Evolutionary conservation across 1,140 invertebrate species (phyloP), one percentile per base, ranked within the genome.

Genomic region (Gonatopus flavifemur): DNA sequence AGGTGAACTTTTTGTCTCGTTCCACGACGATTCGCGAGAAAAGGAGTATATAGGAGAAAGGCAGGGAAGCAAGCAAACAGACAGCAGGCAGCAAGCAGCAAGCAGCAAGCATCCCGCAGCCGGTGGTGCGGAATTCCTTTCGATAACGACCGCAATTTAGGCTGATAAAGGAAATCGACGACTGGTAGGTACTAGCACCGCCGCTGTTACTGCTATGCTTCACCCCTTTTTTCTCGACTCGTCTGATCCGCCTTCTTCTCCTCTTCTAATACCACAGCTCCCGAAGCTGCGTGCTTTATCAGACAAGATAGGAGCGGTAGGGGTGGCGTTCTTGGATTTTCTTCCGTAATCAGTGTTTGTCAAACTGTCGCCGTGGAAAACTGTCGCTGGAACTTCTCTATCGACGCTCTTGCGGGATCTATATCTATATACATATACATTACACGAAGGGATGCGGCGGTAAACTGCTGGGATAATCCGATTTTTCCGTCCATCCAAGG

Each of bases 131-230:
- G 32, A 57, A 62, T 62, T 59, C 45, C 49, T 62, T 45, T 44
- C 46, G 64, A 69, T 69, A 69, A 64, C 59, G 60, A 69, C 57
- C 52, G 64, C 62, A 68, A 69, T 68, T 69, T 59, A 57, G 52
- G 41, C 66, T 60, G 67, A 68, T 71, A 69, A 67, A 66, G 56
- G 53, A 57, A 66, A 65, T 69, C 57, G 65, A 68, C 64, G 49
- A 63, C 54, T n/a, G n/a, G n/a, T n/a, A n/a, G n/a, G n/a, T n/a
- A n/a, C n/a, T n/a, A n/a, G 46, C 55, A 28, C 33, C 3, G 2
- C 8, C 16, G 30, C 43, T 39, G 52, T 66, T 66, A 62, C 64
- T 59, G 37, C 37, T n/a, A 37, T 37, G 46, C 46, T 53, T 53
- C 49, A 53, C 49, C 46, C 42, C 22, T 5, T 51, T 12, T 38